Evolutionary conservation across 2,888 invertebrate genomes (phyloP).

Genomic region (Clistopyga incitator): DNA sequence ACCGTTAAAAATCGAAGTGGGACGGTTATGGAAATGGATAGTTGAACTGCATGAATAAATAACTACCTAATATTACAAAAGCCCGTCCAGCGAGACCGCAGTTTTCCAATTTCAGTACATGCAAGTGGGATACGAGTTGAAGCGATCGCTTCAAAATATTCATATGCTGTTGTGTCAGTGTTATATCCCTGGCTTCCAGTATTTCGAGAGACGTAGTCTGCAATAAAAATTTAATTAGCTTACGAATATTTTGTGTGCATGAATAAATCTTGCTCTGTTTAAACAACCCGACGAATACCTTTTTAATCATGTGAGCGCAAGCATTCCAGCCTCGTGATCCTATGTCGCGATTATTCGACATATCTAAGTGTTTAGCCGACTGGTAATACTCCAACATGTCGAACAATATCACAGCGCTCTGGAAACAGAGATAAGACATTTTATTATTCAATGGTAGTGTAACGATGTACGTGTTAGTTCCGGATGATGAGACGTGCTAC

Average conservation of each 20-base stretch:
- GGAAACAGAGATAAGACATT: slow-evolving; percentile 63
- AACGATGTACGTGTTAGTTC: slow-evolving; percentile 6
- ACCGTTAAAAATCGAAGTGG: neutral
- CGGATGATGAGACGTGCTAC: slow-evolving; percentile 78
- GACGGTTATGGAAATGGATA: slow-evolving; percentile 2
- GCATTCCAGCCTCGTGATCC: slow-evolving; percentile 94
- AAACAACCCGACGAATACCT: slow-evolving; percentile 85
- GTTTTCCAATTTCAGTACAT: slow-evolving; percentile 91
- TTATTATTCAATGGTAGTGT: slow-evolving; percentile 26
- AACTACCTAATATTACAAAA: slow-evolving; percentile 89
- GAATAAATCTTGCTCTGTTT: slow-evolving; percentile 6
- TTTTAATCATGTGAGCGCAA: slow-evolving; percentile 91
- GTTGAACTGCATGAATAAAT: slow-evolving; percentile 18
- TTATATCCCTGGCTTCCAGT: slow-evolving; percentile 88
- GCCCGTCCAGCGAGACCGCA: slow-evolving; percentile 91
- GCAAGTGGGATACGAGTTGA: slow-evolving; percentile 89
- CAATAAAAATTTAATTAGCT: slow-evolving; percentile 62
- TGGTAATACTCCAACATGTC: slow-evolving; percentile 98
- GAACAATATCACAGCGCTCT: slow-evolving; percentile 90
- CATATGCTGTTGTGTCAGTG: slow-evolving; percentile 89
- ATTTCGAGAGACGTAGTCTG: slow-evolving; percentile 90
- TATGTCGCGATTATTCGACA: slow-evolving; percentile 91
- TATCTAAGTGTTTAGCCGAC: slow-evolving; percentile 89
- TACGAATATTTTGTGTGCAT: slow-evolving; percentile 1
- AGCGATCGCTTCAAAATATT: slow-evolving; percentile 91